Evolutionary conservation across 2,888 invertebrate genomes (phyloP).

Genomic region (Mythimna ferrago): DNA sequence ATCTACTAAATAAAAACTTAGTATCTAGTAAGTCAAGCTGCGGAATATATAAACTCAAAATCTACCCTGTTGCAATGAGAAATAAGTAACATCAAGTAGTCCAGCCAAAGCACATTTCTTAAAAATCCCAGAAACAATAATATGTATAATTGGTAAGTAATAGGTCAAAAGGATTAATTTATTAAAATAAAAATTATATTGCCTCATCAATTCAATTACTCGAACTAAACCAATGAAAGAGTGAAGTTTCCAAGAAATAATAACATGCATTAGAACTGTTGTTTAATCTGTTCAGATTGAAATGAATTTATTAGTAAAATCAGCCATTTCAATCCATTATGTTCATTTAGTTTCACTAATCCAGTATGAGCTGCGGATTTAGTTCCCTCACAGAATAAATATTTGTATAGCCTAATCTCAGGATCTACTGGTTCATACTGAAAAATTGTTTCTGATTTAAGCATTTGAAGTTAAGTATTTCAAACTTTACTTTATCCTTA

Average conservation of each 20-base stretch:
- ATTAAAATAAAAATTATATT: background rate
- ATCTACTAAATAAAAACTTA: constrained; percentile 15
- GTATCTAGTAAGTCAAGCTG: background rate
- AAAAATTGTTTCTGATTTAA: too few relatives aligned
- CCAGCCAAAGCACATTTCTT: background rate
- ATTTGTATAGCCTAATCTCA: too few relatives aligned
- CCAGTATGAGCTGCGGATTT: too few relatives aligned
- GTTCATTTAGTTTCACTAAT: background rate
- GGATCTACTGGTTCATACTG: too few relatives aligned
- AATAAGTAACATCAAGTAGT: constrained; percentile 1
- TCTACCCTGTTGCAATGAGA: background rate
- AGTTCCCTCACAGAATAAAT: too few relatives aligned
- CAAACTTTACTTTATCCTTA: too few relatives aligned
- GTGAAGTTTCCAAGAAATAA: background rate
- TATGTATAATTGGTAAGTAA: background rate
- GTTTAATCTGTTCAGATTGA: too few relatives aligned
- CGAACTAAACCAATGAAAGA: too few relatives aligned
- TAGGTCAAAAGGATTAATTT: background rate
- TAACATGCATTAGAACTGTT: background rate
- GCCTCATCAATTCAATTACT: background rate
- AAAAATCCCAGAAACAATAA: background rate
- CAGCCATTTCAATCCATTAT: background rate
- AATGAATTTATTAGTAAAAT: background rate
- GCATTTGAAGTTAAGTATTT: too few relatives aligned
- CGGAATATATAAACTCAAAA: background rate